phyloP scores from a whole-genome alignment of 2,797 vertebrate genomes.

The Anas bernieri region DNA sequence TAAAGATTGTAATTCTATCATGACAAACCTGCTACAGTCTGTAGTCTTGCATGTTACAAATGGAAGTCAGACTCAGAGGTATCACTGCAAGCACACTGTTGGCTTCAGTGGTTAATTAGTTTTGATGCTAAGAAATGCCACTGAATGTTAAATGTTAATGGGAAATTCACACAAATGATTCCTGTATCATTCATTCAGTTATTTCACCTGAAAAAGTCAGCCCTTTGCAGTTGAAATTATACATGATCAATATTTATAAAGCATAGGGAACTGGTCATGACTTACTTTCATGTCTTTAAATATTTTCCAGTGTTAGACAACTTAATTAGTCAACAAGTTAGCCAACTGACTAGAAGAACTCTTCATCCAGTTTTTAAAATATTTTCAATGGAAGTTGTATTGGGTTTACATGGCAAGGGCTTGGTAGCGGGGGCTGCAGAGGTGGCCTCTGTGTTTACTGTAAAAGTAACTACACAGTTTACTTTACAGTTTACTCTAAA shows the following conservation, averaged over 20 bases:
- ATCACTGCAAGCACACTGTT: rapidly evolving
- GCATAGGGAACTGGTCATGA: neutral
- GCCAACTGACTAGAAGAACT: neutral
- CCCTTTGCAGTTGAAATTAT: neutral
- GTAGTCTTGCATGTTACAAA: neutral
- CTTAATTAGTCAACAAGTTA: neutral
- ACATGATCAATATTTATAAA: neutral
- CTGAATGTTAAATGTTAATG: neutral
- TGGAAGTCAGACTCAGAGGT: neutral
- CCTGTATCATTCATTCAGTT: neutral
- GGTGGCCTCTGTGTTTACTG: neutral
- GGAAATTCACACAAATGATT: neutral
- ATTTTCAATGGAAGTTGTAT: neutral
- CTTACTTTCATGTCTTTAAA: neutral
- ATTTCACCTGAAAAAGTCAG: neutral
- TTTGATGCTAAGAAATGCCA: neutral
- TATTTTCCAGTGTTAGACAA: neutral
- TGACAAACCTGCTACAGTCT: conserved; percentile 23
- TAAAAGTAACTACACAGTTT: neutral
- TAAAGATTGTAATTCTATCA: conserved; percentile 20
- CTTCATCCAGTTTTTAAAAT: neutral
- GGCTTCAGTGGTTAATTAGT: neutral
- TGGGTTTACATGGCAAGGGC: neutral
- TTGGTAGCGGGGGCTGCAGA: neutral
- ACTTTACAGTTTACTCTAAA: neutral